phyloP scores from a whole-genome alignment of 2,797 vertebrate species.

The Helicolenus hilgendorfi region DNA sequence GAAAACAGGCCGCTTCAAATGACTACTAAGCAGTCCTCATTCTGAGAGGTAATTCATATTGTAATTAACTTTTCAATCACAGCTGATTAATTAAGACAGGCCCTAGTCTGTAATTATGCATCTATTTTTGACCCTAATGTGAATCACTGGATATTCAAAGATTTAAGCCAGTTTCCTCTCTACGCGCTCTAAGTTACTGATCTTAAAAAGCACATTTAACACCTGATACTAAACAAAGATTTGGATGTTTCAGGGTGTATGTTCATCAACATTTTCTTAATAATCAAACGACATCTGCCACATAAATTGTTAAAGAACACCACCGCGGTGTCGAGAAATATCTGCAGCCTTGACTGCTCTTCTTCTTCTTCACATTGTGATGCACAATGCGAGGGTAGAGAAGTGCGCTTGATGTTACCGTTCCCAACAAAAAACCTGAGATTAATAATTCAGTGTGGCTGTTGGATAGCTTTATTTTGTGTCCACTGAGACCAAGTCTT shows the following conservation, averaged over 20 bases:
- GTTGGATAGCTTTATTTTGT: slow-evolving; percentile 85
- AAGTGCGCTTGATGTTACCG: slow-evolving; percentile 76
- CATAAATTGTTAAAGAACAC: neutral
- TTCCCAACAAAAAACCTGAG: slow-evolving; percentile 78
- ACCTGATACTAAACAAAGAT: slow-evolving; percentile 9
- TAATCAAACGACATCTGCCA: neutral
- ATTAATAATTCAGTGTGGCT: slow-evolving; percentile 85
- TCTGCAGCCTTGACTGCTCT: slow-evolving; percentile 26
- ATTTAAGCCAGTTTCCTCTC: slow-evolving; percentile 55
- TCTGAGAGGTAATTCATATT: slow-evolving; percentile 92
- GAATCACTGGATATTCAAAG: slow-evolving; percentile 81
- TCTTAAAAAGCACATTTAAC: slow-evolving; percentile 31
- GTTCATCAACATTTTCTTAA: neutral
- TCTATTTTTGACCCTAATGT: slow-evolving; percentile 87
- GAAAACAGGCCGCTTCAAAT: slow-evolving; percentile 90
- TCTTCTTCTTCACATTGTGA: slow-evolving; percentile 52
- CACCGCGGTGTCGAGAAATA: slow-evolving; percentile 26
- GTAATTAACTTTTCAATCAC: slow-evolving; percentile 94
- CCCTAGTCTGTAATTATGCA: slow-evolving; percentile 90
- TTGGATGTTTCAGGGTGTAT: neutral
- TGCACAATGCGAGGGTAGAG: slow-evolving; percentile 57
- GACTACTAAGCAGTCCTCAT: slow-evolving; percentile 90
- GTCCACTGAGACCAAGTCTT: slow-evolving; percentile 80
- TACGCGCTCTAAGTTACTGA: slow-evolving; percentile 26
- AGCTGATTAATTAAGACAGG: slow-evolving; percentile 92